These are phyloP conservation scores for Tanypteryx hageni DNA, from an alignment of 2,888 invertebrate genomes.

Conservation along the genomic window DNA sequence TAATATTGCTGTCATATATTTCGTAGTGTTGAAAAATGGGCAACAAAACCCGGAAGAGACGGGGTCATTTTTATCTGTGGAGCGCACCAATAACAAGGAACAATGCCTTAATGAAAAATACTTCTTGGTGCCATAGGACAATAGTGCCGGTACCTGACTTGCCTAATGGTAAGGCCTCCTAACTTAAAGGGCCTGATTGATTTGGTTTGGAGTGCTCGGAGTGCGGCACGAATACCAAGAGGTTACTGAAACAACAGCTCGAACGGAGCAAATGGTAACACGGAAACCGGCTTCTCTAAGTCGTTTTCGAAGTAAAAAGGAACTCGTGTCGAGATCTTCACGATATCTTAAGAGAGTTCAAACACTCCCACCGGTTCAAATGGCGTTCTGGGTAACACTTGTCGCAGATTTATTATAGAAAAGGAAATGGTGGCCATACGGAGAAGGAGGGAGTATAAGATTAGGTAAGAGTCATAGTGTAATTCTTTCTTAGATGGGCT, in stretches of 20 bases:
- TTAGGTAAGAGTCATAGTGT: too few relatives aligned
- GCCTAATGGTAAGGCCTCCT: neutral
- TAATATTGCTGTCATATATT: too few relatives aligned
- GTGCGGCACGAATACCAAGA: neutral
- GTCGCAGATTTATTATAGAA: too few relatives aligned
- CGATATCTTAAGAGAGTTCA: too few relatives aligned
- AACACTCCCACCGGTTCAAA: too few relatives aligned
- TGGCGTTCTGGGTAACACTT: too few relatives aligned
- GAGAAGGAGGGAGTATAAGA: too few relatives aligned
- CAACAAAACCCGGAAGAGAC: too few relatives aligned
- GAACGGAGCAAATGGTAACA: neutral
- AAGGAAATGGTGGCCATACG: too few relatives aligned
- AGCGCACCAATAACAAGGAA: neutral
- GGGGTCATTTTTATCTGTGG: too few relatives aligned
- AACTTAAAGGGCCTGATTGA: neutral
- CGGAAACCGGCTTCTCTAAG: neutral
- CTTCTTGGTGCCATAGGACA: neutral
- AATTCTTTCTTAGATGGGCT: too few relatives aligned
- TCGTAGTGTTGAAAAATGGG: too few relatives aligned
- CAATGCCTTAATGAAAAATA: neutral
- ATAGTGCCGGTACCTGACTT: constrained; percentile 1
- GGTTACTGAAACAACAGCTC: constrained; percentile 12
- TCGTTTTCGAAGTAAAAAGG: neutral
- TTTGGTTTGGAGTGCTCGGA: neutral
- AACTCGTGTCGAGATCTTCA: neutral